A percentile compares a stretch with the other conserved stretches of the same genome.
phyloP scores from a whole-genome alignment of 2,113 vertebrate genomes.

The Ceyx cyanopectus region DNA sequence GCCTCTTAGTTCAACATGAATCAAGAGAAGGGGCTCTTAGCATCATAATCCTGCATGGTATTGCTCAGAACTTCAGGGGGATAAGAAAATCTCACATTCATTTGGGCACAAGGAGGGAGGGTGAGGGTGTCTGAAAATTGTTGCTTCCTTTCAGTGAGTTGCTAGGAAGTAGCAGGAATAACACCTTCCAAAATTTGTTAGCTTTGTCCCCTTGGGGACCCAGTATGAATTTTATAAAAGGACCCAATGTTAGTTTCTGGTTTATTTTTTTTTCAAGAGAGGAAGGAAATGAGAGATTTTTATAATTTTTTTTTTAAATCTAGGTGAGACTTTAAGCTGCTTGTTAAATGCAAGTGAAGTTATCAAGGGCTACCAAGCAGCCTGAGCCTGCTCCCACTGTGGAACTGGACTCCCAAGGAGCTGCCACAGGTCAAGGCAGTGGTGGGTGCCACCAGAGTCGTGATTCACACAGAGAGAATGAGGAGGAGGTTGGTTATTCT shows the following conservation, averaged over 20 bases:
- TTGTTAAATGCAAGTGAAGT: neutral
- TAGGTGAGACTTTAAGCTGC: neutral
- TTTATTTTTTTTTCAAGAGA: neutral
- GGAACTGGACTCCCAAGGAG: neutral
- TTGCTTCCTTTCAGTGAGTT: neutral
- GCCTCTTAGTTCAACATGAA: neutral
- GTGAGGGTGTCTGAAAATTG: neutral
- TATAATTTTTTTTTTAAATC: neutral
- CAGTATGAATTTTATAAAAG: neutral
- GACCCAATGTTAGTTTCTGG: neutral
- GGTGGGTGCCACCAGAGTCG: accelerated
- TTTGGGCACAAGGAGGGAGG: neutral
- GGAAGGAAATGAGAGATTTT: neutral
- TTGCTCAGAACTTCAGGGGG: neutral
- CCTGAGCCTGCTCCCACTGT: neutral
- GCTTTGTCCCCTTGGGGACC: neutral
- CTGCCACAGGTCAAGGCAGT: neutral
- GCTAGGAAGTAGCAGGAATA: neutral
- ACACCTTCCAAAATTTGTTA: neutral
- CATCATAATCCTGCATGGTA: neutral
- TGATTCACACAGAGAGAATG: slow-evolving; percentile 11
- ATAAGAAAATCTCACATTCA: neutral
- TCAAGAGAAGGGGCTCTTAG: neutral
- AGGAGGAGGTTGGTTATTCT: neutral
- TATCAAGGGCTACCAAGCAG: neutral